Percentiles rank a stretch among this genome's conserved stretches.
These are phyloP conservation scores for Nettapus auritus DNA, from an alignment of 2,113 vertebrate genomes.

Conservation along the genomic window DNA sequence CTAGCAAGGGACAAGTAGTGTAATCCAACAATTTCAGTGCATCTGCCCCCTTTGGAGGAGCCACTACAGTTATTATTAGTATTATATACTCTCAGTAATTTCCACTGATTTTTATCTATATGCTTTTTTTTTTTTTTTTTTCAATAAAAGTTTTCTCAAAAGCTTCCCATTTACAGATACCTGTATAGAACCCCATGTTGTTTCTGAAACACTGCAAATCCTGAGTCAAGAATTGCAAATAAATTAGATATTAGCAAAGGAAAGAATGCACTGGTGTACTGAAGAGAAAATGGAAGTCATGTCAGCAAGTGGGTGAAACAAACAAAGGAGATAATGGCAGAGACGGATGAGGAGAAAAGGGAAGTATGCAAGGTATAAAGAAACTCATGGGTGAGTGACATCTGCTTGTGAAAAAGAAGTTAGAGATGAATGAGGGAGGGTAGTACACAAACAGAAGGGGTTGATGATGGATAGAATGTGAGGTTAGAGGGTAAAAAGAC, in stretches of 20 bases:
- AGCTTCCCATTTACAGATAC: neutral
- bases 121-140: neutral
- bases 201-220: neutral
- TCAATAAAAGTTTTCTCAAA: neutral
- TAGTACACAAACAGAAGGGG: neutral
- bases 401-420: neutral
- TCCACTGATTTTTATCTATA: neutral
- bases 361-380: neutral
- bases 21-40: neutral
- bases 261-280: neutral
- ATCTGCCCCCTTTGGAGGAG: neutral
- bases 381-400: neutral
- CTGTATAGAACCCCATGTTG: neutral
- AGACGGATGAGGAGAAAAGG: neutral
- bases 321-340: neutral
- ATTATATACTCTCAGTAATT: neutral
- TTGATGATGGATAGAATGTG: neutral
- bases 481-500: neutral
- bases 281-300: neutral
- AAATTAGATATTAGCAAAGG: neutral
- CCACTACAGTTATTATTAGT: neutral
- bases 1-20: neutral
- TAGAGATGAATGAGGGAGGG: neutral
- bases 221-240: neutral
- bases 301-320: neutral